Conservation (phyloP, 2,113 vertebrate species). For the Sigmodon hispidus region DNA sequence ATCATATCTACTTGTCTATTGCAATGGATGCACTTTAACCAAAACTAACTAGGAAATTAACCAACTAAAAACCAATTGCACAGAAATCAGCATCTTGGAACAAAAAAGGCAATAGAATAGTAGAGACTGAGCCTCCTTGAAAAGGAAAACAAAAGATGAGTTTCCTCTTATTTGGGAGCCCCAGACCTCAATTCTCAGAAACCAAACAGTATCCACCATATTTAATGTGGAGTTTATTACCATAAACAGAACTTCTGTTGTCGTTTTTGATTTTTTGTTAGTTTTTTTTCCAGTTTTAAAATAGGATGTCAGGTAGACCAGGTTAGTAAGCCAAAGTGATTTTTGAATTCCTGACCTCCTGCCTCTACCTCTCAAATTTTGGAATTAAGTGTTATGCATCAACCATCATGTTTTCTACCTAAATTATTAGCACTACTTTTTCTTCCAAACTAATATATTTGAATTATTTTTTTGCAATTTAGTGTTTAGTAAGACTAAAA, state of each 20-base stretch:
- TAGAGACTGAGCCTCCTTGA: rapidly evolving
- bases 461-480: not conserved
- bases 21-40: no score
- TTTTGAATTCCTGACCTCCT: not conserved
- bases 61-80: not conserved
- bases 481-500: not conserved
- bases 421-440: not conserved
- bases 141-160: not conserved
- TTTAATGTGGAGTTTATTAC: not conserved
- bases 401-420: not conserved
- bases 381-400: not conserved
- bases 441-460: not conserved
- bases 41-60: not conserved
- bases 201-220: not conserved
- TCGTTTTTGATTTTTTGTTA: no score
- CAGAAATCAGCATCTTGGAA: not conserved
- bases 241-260: not conserved
- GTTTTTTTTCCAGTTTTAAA: not conserved
- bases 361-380: not conserved
- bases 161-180: not conserved
- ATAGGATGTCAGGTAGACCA: not conserved
- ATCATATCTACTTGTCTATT: not conserved
- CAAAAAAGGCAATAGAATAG: not conserved
- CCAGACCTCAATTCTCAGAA: not conserved
- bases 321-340: not conserved